Evolutionary conservation across 2,888 invertebrate species (phyloP).

Genomic region (Polylopha cassiicola): DNA sequence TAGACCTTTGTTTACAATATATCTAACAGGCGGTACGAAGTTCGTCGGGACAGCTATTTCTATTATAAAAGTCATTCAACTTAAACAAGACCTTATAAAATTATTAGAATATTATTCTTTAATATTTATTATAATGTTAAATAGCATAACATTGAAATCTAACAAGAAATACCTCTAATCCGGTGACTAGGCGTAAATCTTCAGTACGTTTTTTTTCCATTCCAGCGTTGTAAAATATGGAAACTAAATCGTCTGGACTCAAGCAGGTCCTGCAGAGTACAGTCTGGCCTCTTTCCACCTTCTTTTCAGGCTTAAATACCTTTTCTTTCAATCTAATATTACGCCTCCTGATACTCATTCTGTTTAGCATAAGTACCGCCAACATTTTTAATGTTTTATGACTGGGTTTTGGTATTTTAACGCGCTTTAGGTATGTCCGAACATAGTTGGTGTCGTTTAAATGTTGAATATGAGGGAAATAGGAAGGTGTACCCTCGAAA

Average conservation of each 20-base stretch:
- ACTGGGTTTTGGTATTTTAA: background rate
- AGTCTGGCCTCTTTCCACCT: constrained; percentile 8
- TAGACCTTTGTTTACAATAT: background rate
- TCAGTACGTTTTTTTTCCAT: constrained; percentile 17
- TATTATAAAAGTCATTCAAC: too few relatives aligned
- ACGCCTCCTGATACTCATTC: constrained; percentile 14
- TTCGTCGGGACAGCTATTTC: too few relatives aligned
- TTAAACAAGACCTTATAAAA: too few relatives aligned
- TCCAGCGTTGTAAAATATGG: constrained; percentile 18
- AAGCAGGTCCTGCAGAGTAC: constrained; percentile 22
- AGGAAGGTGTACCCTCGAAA: too few relatives aligned
- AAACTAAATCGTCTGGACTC: constrained; percentile 9
- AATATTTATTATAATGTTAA: too few relatives aligned
- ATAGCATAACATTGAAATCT: too few relatives aligned
- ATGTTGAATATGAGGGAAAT: too few relatives aligned
- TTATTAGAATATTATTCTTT: too few relatives aligned
- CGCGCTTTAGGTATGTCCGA: background rate
- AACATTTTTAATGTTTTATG: constrained; percentile 13
- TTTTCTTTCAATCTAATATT: constrained; percentile 1
- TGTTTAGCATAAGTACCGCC: constrained; percentile 15
- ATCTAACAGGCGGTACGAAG: too few relatives aligned
- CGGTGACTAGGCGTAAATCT: constrained; percentile 18
- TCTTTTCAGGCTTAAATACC: constrained; percentile 10
- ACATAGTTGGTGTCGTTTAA: too few relatives aligned
- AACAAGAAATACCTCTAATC: constrained; percentile 21